Evolutionary conservation across 2,888 invertebrate genomes (phyloP), one percentile per base, ranked within the genome.

Genomic region (Dasypolia templi): DNA sequence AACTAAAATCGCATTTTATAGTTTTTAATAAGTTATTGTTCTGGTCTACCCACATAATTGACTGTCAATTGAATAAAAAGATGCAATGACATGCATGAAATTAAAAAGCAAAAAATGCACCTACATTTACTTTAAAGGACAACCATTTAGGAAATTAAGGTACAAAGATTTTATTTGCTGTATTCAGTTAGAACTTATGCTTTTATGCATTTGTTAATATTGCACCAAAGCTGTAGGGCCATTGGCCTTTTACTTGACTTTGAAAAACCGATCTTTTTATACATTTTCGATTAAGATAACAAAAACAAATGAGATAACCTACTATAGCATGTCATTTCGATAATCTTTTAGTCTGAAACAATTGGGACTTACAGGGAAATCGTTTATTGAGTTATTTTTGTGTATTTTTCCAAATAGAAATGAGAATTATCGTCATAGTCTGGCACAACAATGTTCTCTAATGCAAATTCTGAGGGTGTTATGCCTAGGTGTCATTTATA

Each of bases 31-130:
- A 58, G 29, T 29, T 49, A 19, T 6, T n/a, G n/a, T n/a, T n/a
- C n/a, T 46, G 4, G 17, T 26, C 12, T 39, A 42, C 12, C 22
- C 26, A 63, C 14, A 3, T 29, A 53, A 44, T 39, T 2, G 0
- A 74, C 39, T 42, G n/a, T 39, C n/a, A 17, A 22, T 29, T 51
- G 0, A 62, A 26, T 22, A 64, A 61, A 75, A 39, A 42, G 22
- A 26, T 39, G 17, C 11, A 68, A 12, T 29, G 17, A 64, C n/a
- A 44, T n/a, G 4, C 19, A 29, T 61, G 7, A 19, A 32, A 66
- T 29, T 17, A 44, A 14, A n/a, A 64, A 62, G 42, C 12, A 12
- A 62, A 62, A 26, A 42, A 42, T 42, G 19, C 39, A 26, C n/a
- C 12, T 44, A 32, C 19, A 35, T 39, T 68, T 39, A 17, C 19